Base-by-base conservation (phyloP, 2,888 invertebrate species). In the Neoscelio sp. region DNA sequence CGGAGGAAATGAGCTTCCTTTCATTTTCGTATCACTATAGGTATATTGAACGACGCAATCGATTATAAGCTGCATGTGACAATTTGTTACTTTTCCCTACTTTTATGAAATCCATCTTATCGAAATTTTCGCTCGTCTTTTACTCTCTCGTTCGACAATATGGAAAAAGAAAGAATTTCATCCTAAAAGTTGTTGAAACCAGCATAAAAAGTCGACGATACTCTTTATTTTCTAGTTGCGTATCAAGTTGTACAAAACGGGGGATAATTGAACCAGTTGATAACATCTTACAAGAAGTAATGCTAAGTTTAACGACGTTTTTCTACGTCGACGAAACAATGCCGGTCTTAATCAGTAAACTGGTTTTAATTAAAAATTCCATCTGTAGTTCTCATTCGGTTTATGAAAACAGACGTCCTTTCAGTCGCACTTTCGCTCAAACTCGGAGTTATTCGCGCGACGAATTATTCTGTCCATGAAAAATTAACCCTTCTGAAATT, bases 1-100 rank as follows among this genome's bases (percentile, higher is more conserved):
- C 20, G 40, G 62, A 68, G 58, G 67, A 56, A 56, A 44, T 76
- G 54, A 67, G 58, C 64, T 65, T 65, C 54, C 62, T 64, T 73
- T 65, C 67, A 62, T 78, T 78, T 67, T 62, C 54, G 40, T 52
- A 44, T 65, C 67, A 44, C 44, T 54, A 28, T n/a, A n/a, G n/a
- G n/a, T n/a, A n/a, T 38, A 30, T 33, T 50, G 67, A 42, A 48
- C 33, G 44, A 33, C 50, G 28, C 40, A 56, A 68, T 76, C 62
- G 68, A 75, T 68, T 68, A 76, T 68, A 62, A 52, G 38, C 46
- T 54, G 50, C 50, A 52, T 50, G 48, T 44, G 58, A 67, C 52
- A 75, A 75, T 67, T 75, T 75, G 56, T 75, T 58, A 50, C 20
- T 75, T 60, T 67, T 13, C 38, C 33, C 28, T 30, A 3, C 13